Conservation (phyloP, 2,113 vertebrate genomes). For the Passer domesticus region DNA sequence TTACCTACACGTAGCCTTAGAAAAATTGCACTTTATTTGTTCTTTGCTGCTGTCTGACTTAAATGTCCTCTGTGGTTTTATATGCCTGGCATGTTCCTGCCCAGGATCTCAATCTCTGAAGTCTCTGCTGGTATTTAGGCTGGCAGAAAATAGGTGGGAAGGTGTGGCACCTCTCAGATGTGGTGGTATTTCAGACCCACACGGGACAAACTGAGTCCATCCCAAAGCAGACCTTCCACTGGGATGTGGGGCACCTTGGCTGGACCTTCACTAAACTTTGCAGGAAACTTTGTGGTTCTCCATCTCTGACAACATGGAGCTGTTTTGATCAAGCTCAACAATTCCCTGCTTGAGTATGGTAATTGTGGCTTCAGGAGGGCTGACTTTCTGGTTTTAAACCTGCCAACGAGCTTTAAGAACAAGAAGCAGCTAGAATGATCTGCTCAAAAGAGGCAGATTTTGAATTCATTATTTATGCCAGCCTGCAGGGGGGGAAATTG, state of each 20-base stretch:
- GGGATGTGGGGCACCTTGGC: neutral
- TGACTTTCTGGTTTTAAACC: constrained; percentile 27
- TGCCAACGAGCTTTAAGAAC: neutral
- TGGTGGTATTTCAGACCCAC: neutral
- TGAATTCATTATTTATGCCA: constrained; percentile 56
- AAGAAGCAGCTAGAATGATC: constrained; percentile 29
- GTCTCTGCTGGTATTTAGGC: neutral
- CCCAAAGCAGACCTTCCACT: neutral
- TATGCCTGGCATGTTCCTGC: neutral
- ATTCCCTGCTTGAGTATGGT: neutral
- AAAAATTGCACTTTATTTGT: neutral
- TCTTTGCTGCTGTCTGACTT: neutral
- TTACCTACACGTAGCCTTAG: neutral
- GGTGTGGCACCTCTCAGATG: neutral
- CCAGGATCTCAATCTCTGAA: neutral
- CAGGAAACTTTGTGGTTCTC: neutral
- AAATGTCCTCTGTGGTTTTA: neutral
- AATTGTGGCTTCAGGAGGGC: constrained; percentile 2
- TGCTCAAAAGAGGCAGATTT: neutral
- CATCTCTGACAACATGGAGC: rapidly evolving
- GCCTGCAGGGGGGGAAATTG: constrained; percentile 21
- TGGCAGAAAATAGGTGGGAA: neutral
- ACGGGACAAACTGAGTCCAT: rapidly evolving
- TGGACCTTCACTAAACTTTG: neutral
- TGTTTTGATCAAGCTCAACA: neutral